Percentiles rank a stretch among this genome's conserved stretches.
Conservation (phyloP, 2,797 vertebrate genomes). For the Syndactyla subalaris region DNA sequence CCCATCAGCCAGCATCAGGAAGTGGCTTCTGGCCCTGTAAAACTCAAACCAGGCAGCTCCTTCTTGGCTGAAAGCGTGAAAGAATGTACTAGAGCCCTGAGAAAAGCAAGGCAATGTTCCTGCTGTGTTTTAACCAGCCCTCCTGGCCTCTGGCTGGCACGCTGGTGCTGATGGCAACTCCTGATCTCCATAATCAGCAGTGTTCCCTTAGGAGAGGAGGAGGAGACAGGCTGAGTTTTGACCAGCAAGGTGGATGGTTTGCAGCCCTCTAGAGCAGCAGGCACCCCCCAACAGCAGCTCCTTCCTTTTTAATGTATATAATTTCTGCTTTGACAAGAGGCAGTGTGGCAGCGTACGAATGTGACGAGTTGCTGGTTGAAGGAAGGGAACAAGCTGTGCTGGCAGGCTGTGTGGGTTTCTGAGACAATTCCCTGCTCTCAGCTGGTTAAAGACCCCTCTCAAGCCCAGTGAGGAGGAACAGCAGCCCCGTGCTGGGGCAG, state of each 20-base stretch:
- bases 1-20: not conserved
- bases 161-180: not conserved
- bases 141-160: slow-evolving; percentile 2
- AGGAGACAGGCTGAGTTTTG: not conserved
- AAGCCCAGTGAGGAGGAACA: not conserved
- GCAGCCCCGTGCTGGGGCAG: not conserved
- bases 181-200: not conserved
- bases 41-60: slow-evolving; percentile 5
- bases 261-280: not conserved
- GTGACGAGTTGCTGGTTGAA: not conserved
- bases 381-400: not conserved
- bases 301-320: not conserved
- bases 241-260: not conserved
- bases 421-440: not conserved
- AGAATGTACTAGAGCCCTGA: not conserved
- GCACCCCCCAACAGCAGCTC: not conserved
- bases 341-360: not conserved
- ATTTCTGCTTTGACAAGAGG: not conserved
- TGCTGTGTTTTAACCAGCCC: slow-evolving; percentile 30
- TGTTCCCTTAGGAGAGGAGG: not conserved
- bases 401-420: not conserved
- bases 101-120: slow-evolving; percentile 3
- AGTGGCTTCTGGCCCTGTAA: not conserved
- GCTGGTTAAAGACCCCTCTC: not conserved
- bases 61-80: not conserved